phyloP scores from a whole-genome alignment of 2,797 vertebrate species.

The Lacerta viridis region DNA sequence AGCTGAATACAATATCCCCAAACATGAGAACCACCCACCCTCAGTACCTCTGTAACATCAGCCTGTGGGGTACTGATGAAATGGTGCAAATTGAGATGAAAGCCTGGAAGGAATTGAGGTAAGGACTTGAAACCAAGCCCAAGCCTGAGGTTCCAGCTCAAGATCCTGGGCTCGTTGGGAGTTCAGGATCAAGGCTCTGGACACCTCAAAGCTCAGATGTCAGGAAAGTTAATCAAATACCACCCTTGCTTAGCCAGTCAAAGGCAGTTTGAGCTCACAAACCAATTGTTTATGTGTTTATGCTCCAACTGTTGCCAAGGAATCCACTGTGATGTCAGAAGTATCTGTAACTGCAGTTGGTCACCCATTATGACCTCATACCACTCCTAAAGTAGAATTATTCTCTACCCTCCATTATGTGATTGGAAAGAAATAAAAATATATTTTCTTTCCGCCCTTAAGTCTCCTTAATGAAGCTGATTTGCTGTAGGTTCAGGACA shows the following conservation, averaged over 20 bases:
- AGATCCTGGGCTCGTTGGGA: background rate
- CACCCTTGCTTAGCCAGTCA: background rate
- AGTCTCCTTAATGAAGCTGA: background rate
- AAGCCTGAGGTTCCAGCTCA: slow-evolving; percentile 5
- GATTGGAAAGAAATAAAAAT: background rate
- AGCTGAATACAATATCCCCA: background rate
- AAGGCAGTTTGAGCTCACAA: slow-evolving; percentile 5
- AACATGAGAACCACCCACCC: background rate
- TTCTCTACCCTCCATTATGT: background rate
- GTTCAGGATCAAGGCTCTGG: background rate
- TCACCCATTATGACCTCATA: background rate
- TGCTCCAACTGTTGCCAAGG: slow-evolving; percentile 21
- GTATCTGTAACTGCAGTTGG: background rate
- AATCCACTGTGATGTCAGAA: rapidly evolving
- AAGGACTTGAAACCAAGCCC: background rate
- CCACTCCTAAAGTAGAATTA: background rate
- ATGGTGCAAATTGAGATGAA: slow-evolving; percentile 2
- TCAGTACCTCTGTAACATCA: background rate
- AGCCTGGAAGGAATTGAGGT: rapidly evolving
- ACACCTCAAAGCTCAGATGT: background rate
- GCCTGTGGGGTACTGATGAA: background rate
- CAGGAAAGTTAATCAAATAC: background rate
- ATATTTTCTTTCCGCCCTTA: background rate
- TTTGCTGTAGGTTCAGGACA: too few species aligned
- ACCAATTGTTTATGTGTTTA: background rate